A percentile compares a stretch with the other conserved stretches of the same genome.
phyloP scores from a whole-genome alignment of 2,888 invertebrate species.

The Cynaeus angustus region DNA sequence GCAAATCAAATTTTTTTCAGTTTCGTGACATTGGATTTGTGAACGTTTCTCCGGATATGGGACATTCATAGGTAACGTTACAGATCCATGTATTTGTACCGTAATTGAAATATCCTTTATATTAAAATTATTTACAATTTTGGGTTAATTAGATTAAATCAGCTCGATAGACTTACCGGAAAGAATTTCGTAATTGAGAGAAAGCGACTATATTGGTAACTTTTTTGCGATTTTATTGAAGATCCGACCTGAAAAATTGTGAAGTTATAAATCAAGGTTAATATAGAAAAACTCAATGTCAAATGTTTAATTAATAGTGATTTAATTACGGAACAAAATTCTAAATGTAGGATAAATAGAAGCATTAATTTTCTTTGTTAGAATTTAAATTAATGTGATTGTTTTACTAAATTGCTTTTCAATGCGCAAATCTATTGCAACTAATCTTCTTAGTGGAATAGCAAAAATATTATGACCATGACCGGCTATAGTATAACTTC shows the following conservation, averaged over 20 bases:
- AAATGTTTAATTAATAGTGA: conserved; percentile 30
- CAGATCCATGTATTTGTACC: neutral
- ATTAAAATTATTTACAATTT: neutral
- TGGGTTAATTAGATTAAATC: too few species aligned
- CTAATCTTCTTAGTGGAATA: neutral
- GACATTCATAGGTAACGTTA: conserved; percentile 14
- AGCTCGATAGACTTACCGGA: too few species aligned
- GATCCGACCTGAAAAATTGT: conserved; percentile 7
- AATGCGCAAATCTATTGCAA: neutral
- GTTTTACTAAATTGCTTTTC: neutral
- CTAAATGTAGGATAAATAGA: conserved; percentile 11
- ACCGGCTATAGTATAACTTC: conserved; percentile 25
- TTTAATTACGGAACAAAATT: conserved; percentile 31
- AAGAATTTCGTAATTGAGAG: neutral
- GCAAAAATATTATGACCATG: conserved; percentile 29
- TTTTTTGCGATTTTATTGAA: conserved; percentile 16
- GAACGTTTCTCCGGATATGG: conserved; percentile 27
- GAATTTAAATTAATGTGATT: neutral
- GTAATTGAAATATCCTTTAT: neutral
- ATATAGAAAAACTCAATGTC: conserved; percentile 33
- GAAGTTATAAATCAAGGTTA: conserved; percentile 30
- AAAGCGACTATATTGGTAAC: conserved; percentile 3
- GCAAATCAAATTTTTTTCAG: conserved; percentile 25
- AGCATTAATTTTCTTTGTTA: conserved; percentile 4
- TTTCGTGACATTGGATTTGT: conserved; percentile 36